Conservation (phyloP, 2,888 invertebrate species). For the Mythimna loreyi region DNA sequence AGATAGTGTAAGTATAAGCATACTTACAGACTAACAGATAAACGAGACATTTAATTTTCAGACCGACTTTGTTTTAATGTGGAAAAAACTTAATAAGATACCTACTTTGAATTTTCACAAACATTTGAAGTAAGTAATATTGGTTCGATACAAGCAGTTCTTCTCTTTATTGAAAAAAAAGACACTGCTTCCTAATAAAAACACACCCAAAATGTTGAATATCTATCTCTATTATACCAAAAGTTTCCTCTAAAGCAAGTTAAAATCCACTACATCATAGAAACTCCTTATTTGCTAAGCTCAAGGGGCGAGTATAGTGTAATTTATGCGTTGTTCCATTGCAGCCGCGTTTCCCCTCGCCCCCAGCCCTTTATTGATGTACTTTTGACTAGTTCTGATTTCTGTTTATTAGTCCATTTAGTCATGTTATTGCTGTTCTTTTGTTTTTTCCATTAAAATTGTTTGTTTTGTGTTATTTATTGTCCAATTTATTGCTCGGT, state of each 20-base stretch:
- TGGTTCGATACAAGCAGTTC: not conserved
- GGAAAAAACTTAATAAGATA: not conserved
- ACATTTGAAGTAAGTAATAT: not conserved
- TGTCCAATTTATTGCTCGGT: slow-evolving; percentile 37
- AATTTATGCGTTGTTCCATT: slow-evolving; percentile 82
- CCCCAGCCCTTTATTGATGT: slow-evolving; percentile 83
- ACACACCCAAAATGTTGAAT: not conserved
- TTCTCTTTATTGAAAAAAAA: not conserved
- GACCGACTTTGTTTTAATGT: not conserved
- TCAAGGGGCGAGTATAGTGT: slow-evolving; percentile 67
- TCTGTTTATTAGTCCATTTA: slow-evolving; percentile 86
- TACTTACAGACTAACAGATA: not conserved
- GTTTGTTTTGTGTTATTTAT: slow-evolving; percentile 60
- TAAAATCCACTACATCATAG: slow-evolving; percentile 65
- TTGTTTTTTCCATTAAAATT: slow-evolving; percentile 67
- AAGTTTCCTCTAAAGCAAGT: slow-evolving; percentile 53
- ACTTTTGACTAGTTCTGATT: slow-evolving; percentile 88
- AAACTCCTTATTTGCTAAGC: slow-evolving; percentile 58
- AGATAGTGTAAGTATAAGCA: not conserved
- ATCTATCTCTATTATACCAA: slow-evolving; percentile 22
- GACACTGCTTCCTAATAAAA: not conserved
- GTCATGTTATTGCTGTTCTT: slow-evolving; percentile 76
- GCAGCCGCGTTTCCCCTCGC: slow-evolving; percentile 73
- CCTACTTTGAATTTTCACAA: not conserved
- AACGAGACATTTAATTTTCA: not conserved